Evolutionary conservation across 2,888 invertebrate species (phyloP), one percentile per base, ranked within the genome.

Genomic region (Campoplex capitator): DNA sequence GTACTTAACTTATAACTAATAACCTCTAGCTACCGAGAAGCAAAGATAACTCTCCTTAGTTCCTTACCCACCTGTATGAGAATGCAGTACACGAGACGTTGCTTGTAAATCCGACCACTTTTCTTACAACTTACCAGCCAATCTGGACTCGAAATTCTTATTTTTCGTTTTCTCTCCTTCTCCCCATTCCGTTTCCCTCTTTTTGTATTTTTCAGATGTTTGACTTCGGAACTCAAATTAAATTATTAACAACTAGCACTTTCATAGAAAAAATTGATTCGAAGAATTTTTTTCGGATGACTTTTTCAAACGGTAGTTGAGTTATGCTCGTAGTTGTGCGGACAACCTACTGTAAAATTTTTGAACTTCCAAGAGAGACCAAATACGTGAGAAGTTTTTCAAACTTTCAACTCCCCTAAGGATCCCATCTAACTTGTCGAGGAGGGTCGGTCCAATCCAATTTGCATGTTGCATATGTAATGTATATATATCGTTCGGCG

Each of bases 1-100:
- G 83, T 83, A 79, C 82, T 71, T 51, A 83, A 76, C 62, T 45
- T 18, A 77, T 83, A 83, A 68, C 70, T 85, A 85, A 79, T 83
- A 73, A 71, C 70, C 70, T 80, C 62, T 51, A 81, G 28, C 18
- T 51, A 70, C 11, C 6, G 18, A 48, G 65, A 65, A 54, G 62
- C 76, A 71, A 54, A 56, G 74, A 23, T 54, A 74, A 74, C 54
- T 74, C 56, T 76, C 35, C 45, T 76, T 65, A 8, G 28, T 23
- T 56, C 9, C n/a, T n/a, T 56, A 1, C 23, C 76, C 32, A 65
- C 76, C 48, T 11, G 51, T 65, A 76, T 35, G 32, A 9, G 23
- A 48, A 23, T 18, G 51, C 51, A 35, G 51, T 32, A 51, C 71
- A 13, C 71, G 71, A 51, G 32, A 71, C 32, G 18, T 35, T 71